Evolutionary conservation across 2,888 invertebrate species (phyloP).

Genomic region (Vandiemenella viatica): DNA sequence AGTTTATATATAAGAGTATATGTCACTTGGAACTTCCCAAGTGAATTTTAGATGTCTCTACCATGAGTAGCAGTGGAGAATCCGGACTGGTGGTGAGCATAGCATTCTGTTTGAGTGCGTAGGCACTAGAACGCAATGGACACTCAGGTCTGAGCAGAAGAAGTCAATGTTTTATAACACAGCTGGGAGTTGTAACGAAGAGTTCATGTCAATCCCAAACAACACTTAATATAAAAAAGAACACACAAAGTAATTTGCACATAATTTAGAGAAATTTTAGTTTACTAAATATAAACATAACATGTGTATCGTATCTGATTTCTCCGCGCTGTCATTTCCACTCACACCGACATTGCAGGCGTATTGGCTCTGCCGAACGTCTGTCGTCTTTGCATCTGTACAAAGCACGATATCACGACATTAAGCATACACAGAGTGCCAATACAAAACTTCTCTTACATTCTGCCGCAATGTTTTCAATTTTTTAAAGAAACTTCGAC

Average conservation of each 20-base stretch:
- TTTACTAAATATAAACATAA: not conserved
- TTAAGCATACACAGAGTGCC: not conserved
- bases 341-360: no score
- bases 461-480: no score
- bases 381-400: no score
- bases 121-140: not conserved
- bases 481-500: no score
- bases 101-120: not conserved
- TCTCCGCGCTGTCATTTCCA: not conserved
- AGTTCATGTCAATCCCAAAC: not conserved
- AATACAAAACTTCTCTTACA: no score
- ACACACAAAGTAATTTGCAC: not conserved
- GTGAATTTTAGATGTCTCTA: no score
- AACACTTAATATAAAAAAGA: not conserved
- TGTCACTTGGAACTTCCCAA: no score
- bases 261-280: not conserved
- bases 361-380: no score
- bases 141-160: not conserved
- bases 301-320: not conserved
- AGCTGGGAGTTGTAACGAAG: no score
- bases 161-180: not conserved
- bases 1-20: no score
- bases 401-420: no score
- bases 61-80: no score
- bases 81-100: not conserved